Base-by-base conservation (phyloP, 2,888 invertebrate species). In the Bellardia bayeri region DNA sequence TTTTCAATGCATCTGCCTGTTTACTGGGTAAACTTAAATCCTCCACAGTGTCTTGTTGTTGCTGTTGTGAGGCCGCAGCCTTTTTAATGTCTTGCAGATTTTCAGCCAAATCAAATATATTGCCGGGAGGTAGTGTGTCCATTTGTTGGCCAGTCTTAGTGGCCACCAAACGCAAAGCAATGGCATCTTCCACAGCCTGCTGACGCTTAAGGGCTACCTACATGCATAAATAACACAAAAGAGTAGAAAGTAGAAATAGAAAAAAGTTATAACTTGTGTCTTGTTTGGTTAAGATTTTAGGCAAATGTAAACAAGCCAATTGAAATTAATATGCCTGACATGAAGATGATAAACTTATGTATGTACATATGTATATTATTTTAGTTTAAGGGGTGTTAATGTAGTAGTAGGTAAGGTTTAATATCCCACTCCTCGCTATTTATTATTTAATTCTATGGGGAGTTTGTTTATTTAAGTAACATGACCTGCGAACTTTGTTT, bases 181-280 rank as follows among this genome's bases (percentile, higher is more conserved):
- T 98, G 80, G 98, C 98, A 92, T 99, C 99, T 94, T 99, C 99
- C 0, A 98, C 98, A 0, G 99, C 99, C 94, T 99, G 99, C 93
- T 99, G 98, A 14, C 99, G 95, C 94, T 99, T 99, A 82, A 99
- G 93, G 3, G 99, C 99, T 37, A 99, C 98, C 98, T 98, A 54
- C 51, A 87, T 23, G 23, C 23, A 23, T 3, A 56, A 71, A 14
- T 37, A 37, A 5, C 0, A 37, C 23, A 23, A 23, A 23, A 1
- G 23, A 23, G 23, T 23, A 49, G 40, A 54, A n/a, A 54, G 8
- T 56, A 71, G 61, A 79, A 71, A 82, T 45, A 33, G 7, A 75
- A 61, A 82, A 33, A 11, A 49, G 49, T 63, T 7, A 13, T 54
- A 63, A 40, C 23, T 71, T 81, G 16, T 42, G 40, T 75, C 3